These are phyloP conservation scores for Pogonomyrmex barbatus DNA, from an alignment of 1,140 invertebrate genomes.

Conservation along the genomic window DNA sequence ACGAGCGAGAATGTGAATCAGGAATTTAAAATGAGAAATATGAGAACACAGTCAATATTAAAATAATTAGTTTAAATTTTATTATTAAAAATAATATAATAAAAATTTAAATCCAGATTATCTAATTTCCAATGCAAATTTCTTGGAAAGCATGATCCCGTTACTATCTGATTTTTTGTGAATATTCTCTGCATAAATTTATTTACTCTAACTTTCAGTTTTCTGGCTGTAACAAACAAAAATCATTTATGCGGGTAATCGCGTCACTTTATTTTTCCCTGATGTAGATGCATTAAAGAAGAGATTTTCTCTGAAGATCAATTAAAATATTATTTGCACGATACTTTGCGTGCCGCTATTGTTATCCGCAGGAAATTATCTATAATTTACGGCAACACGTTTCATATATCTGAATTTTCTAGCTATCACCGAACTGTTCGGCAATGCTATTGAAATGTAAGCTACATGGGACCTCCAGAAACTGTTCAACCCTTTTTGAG, in stretches of 20 bases:
- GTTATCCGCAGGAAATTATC: not conserved
- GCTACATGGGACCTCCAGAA: slow-evolving; percentile 80
- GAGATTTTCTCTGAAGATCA: not conserved
- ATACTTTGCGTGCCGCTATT: not conserved
- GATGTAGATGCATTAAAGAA: slow-evolving; percentile 10
- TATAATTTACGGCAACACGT: not conserved
- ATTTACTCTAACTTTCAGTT: not conserved
- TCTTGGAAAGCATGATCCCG: not conserved
- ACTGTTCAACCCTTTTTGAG: slow-evolving; percentile 85
- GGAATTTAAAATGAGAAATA: too few species aligned
- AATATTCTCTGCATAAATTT: slow-evolving; percentile 3
- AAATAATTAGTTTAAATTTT: not conserved
- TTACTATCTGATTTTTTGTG: slow-evolving; percentile 18
- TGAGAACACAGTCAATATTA: too few species aligned
- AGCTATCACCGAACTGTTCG: slow-evolving; percentile 87
- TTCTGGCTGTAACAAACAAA: not conserved
- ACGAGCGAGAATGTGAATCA: too few species aligned
- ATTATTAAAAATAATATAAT: not conserved
- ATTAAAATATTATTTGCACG: slow-evolving; percentile 36
- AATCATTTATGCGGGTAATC: not conserved
- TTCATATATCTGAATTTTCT: slow-evolving; percentile 43
- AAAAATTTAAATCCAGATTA: not conserved
- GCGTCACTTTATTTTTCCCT: slow-evolving; percentile 2
- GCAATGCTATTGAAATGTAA: slow-evolving; percentile 85
- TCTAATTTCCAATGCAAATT: slow-evolving; percentile 36